Percentiles rank a stretch among this genome's conserved stretches.
phyloP scores from a whole-genome alignment of 2,888 invertebrate genomes.

The Luffia ferchaultella region DNA sequence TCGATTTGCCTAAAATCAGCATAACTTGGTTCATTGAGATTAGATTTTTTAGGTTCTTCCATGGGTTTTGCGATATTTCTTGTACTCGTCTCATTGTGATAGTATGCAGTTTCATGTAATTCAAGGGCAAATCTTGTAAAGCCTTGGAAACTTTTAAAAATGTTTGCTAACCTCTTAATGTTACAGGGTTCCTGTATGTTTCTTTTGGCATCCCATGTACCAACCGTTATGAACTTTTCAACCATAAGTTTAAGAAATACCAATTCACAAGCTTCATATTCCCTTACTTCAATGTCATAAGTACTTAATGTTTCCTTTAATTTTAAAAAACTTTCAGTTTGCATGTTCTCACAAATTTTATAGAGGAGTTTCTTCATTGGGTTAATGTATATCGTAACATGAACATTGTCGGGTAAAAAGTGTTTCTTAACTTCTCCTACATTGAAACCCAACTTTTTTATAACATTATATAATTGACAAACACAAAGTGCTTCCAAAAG shows the following conservation, averaged over 20 bases:
- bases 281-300: slow-evolving; percentile 31
- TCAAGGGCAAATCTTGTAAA: slow-evolving; percentile 27
- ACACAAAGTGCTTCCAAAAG: slow-evolving; percentile 48
- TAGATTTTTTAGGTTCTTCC: slow-evolving; percentile 10
- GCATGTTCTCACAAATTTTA: slow-evolving; percentile 43
- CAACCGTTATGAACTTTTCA: slow-evolving; percentile 3
- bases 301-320: slow-evolving; percentile 35
- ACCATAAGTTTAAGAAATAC: slow-evolving; percentile 33
- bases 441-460: slow-evolving; percentile 43
- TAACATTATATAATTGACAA: slow-evolving; percentile 38
- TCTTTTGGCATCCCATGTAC: slow-evolving; percentile 8
- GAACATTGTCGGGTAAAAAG: slow-evolving; percentile 31
- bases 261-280: slow-evolving; percentile 41
- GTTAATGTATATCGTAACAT: slow-evolving; percentile 29
- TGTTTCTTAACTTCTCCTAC: slow-evolving; percentile 28
- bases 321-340: slow-evolving; percentile 27
- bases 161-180: slow-evolving; percentile 30
- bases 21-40: not conserved
- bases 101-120: slow-evolving; percentile 29
- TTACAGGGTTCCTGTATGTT: slow-evolving; percentile 19
- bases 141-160: slow-evolving; percentile 33
- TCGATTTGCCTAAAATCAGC: slow-evolving; percentile 9
- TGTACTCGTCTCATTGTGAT: slow-evolving; percentile 17
- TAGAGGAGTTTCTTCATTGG: slow-evolving; percentile 45
- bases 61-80: not conserved